phyloP scores from a whole-genome alignment of 2,113 vertebrate genomes.

The Bufo gargarizans region DNA sequence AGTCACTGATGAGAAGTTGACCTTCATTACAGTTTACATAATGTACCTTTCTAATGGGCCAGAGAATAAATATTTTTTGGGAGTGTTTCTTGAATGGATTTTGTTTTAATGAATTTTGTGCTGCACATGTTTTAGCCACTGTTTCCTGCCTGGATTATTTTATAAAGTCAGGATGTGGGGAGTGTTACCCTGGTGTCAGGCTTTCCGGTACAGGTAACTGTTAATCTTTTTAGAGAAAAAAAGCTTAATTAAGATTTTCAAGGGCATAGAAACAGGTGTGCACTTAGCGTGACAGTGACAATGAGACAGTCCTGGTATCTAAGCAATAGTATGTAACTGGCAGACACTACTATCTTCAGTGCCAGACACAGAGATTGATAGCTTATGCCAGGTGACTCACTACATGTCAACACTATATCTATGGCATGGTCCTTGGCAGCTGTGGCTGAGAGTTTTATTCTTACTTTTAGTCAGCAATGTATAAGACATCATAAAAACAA shows the following conservation, averaged over 20 bases:
- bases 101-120: too few relatives aligned
- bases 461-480: conserved; percentile 19
- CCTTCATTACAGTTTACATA: too few relatives aligned
- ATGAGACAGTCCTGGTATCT: conserved; percentile 50
- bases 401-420: conserved; percentile 46
- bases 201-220: conserved; percentile 1
- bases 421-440: conserved; percentile 1
- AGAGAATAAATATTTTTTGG: too few relatives aligned
- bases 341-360: conserved; percentile 25
- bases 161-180: too few relatives aligned
- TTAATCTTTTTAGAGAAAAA: conserved; percentile 21
- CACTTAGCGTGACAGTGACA: conserved; percentile 52
- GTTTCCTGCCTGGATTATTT: neutral
- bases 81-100: too few relatives aligned
- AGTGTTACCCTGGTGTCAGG: neutral
- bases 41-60: too few relatives aligned
- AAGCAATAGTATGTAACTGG: conserved; percentile 23
- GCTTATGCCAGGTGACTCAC: conserved; percentile 35
- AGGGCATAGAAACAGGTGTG: conserved; percentile 49
- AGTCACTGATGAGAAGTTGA: too few relatives aligned
- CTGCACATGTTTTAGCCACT: neutral
- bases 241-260: conserved; percentile 30
- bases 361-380: conserved; percentile 41
- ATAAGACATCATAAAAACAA: neutral
- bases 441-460: neutral